Base-by-base conservation (phyloP, 1,140 invertebrate genomes). In the Macrosteles quadrilineatus region DNA sequence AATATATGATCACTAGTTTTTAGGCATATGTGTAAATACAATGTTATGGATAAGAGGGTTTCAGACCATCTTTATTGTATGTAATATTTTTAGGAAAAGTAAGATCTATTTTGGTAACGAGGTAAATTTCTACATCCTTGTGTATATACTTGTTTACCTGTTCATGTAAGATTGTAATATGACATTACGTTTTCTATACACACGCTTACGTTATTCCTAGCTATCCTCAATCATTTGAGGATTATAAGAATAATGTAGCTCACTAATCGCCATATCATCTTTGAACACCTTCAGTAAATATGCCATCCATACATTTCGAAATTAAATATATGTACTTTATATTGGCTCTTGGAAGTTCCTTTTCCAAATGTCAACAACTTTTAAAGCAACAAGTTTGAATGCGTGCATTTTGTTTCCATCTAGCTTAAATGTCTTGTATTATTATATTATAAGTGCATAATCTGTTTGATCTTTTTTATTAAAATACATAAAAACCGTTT, bases 51-150 rank as follows among this genome's bases (percentile, higher is more conserved):
- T 50, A 50, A 21, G 47, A 9, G 47, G 47, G 6, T 40, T 50
- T 50, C 21, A 4, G 14, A 4, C 47, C 47, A 50, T 21, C 47
- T 19, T 19, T 50, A 50, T 11, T 50, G 47, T 50, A 50, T 50
- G 14, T 50, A 21, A 50, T 50, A 50, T 50, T 50, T 50, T 50
- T 19, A 50, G 47, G n/a, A 21, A 50, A 50, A 50, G 14, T 21
- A 50, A 50, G 47, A 50, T 50, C 47, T 50, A 50, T 50, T 50
- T 50, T 50, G 47, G 47, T 50, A 50, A 11, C 21, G 21, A 50
- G 21, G 21, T 21, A 50, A 17, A 50, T 50, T 50, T 50, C 47
- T 50, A 50, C 47, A 50, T 50, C 47, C 47, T 50, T 50, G n/a
- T 50, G 47, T 50, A 50, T 9, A 50, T 50, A 50, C 47, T 50